Base-by-base conservation (phyloP, 2,888 invertebrate species). In the Eustalomyia histrio region DNA sequence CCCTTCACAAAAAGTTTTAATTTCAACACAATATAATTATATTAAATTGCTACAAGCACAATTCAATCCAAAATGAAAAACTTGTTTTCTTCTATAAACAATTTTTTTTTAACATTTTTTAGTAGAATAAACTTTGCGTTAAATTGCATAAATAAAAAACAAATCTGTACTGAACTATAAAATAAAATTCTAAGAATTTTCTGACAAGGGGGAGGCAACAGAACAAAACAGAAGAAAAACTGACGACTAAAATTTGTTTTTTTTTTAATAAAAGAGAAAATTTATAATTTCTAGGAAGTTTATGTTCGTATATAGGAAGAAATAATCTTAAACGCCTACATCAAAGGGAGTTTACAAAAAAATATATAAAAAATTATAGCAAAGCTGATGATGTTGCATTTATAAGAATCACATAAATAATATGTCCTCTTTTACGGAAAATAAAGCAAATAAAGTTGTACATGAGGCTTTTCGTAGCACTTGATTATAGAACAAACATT, bases 371-470 rank as follows among this genome's bases (percentile, higher is more conserved):
- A 61, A 65, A 6, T 9, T 14, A 5, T 21, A 39, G 61, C 43
- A 67, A 73, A 73, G 50, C 50, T 68, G 79, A 73, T 79, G 79
- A 79, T 74, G 73, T 69, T 74, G 79, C 74, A 79, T 43, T 64
- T 79, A 35, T 69, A 55, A 47, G 50, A 63, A 50, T 50, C 63
- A 63, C 68, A 69, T 35, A 18, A 43, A 7, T 35, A 47, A 68
- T 33, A 43, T 14, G 12, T 57, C 55, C 63, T 55, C 53, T 33
- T 29, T 52, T 29, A 67, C n/a, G 55, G 43, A 9, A 57, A 55
- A 47, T 68, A 43, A 29, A 47, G 35, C 52, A 61, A 61, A 52
- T 50, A 43, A n/a, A 14, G 14, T n/a, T n/a, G n/a, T n/a, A n/a
- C n/a, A n/a, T n/a, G n/a, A n/a, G n/a, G n/a, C n/a, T n/a, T n/a